A percentile compares a stretch with the other conserved stretches of the same genome.
Conservation (phyloP, 2,113 vertebrate genomes). For the Isichthys henryi region DNA sequence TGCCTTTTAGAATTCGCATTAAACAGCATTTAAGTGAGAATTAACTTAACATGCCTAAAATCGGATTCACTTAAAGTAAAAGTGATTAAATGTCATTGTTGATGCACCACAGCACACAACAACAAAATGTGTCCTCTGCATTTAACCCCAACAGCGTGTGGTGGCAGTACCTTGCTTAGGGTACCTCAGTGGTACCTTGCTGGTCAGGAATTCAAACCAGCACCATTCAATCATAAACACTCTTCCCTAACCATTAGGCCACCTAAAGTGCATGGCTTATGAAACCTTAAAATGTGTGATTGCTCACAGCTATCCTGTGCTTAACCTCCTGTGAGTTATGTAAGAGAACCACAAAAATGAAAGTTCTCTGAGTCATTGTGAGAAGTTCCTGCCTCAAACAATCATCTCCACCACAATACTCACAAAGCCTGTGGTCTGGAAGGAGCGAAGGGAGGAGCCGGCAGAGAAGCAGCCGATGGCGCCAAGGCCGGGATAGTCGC, state of each 20-base stretch:
- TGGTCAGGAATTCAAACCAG: background rate
- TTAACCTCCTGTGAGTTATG: background rate
- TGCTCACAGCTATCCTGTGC: background rate
- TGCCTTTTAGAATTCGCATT: background rate
- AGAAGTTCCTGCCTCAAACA: background rate
- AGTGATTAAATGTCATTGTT: background rate
- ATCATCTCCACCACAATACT: conserved; percentile 47
- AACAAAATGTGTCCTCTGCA: background rate
- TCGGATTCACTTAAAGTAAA: background rate
- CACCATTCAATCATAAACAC: background rate
- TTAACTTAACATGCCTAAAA: background rate
- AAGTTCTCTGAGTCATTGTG: background rate
- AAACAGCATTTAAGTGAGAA: background rate
- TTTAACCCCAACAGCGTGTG: background rate
- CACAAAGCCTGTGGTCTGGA: conserved; percentile 72
- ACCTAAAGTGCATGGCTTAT: background rate
- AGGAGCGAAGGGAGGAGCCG: conserved; percentile 63
- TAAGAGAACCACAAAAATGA: background rate
- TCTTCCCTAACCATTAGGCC: background rate
- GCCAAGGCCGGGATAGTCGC: conserved; percentile 70
- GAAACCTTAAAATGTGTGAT: background rate
- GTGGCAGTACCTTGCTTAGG: background rate
- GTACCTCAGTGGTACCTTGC: background rate
- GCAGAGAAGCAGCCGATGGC: conserved; percentile 71
- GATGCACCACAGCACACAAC: background rate